Conservation (phyloP, 2,113 vertebrate species). For the Carassius auratus region DNA sequence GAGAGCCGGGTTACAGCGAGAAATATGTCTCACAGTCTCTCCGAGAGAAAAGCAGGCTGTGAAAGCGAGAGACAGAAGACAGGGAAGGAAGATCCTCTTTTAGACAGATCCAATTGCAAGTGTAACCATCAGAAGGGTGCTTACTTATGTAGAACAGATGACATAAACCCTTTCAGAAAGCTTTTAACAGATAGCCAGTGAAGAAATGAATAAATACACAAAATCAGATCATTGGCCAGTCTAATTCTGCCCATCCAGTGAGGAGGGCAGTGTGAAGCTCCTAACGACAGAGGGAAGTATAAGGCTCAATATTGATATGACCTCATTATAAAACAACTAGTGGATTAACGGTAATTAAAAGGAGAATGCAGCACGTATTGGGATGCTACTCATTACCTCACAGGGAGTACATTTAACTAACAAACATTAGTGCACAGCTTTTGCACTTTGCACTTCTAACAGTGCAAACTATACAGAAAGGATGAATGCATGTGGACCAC, state of each 20-base stretch:
- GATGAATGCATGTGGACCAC: neutral
- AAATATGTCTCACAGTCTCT: slow-evolving; percentile 52
- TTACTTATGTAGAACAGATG: slow-evolving; percentile 4
- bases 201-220: slow-evolving; percentile 11
- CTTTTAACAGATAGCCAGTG: slow-evolving; percentile 1
- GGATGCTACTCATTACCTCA: slow-evolving; percentile 41
- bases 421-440: slow-evolving; percentile 10
- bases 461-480: neutral
- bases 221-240: slow-evolving; percentile 21
- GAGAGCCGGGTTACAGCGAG: slow-evolving; percentile 39
- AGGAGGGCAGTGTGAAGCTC: slow-evolving; percentile 3
- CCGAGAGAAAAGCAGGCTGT: slow-evolving; percentile 32
- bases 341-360: slow-evolving; percentile 45
- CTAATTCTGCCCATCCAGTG: neutral
- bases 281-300: neutral
- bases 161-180: slow-evolving; percentile 1
- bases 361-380: slow-evolving; percentile 5
- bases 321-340: slow-evolving; percentile 26
- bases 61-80: slow-evolving; percentile 37
- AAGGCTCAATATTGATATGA: slow-evolving; percentile 38
- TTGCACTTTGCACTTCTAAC: slow-evolving; percentile 17
- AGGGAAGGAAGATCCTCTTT: slow-evolving; percentile 7
- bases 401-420: slow-evolving; percentile 30
- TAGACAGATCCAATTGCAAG: slow-evolving; percentile 17
- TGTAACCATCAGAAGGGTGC: slow-evolving; percentile 15